A percentile compares a stretch with the other conserved stretches of the same genome.
Conservation (phyloP, 2,888 invertebrate species). For the Emmelina monodactyla region DNA sequence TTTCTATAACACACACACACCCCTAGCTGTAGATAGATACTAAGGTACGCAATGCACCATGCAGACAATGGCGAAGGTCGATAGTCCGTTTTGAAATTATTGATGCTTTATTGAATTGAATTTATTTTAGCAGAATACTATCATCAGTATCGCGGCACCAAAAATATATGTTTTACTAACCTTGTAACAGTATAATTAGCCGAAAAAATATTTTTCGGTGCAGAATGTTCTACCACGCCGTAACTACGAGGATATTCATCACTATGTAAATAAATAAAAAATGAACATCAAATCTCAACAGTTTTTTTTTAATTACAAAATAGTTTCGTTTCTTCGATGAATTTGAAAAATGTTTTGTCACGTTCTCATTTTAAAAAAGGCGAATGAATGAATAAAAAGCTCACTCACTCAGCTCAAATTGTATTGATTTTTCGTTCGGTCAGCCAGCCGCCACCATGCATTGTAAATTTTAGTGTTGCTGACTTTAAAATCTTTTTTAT, state of each 20-base stretch:
- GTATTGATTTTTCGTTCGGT: conserved; percentile 62
- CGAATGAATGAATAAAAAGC: conserved; percentile 28
- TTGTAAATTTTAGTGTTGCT: no score
- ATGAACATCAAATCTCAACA: conserved; percentile 61
- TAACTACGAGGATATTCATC: conserved; percentile 63
- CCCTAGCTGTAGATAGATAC: conserved; percentile 15
- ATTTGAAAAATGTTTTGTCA: conserved; percentile 59
- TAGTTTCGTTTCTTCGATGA: conserved; percentile 44
- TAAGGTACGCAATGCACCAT: conserved; percentile 59
- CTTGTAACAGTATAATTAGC: conserved; percentile 50
- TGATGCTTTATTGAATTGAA: no score
- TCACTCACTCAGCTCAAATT: conserved; percentile 35
- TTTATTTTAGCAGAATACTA: no score
- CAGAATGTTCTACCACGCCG: conserved; percentile 63
- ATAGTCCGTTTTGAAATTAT: conserved; percentile 38
- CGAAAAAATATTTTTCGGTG: conserved; percentile 51
- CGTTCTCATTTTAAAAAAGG: conserved; percentile 65
- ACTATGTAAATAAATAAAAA: conserved; percentile 67
- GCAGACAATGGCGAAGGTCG: conserved; percentile 66
- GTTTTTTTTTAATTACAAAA: conserved; percentile 52
- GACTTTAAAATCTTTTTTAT: no score
- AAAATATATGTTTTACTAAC: conserved; percentile 36
- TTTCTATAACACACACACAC: not conserved
- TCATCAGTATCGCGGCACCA: no score
- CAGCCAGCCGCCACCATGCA: conserved; percentile 27